Evolutionary conservation across 1,140 invertebrate species (phyloP).

Genomic region (Drosophila pseudoananassae): DNA sequence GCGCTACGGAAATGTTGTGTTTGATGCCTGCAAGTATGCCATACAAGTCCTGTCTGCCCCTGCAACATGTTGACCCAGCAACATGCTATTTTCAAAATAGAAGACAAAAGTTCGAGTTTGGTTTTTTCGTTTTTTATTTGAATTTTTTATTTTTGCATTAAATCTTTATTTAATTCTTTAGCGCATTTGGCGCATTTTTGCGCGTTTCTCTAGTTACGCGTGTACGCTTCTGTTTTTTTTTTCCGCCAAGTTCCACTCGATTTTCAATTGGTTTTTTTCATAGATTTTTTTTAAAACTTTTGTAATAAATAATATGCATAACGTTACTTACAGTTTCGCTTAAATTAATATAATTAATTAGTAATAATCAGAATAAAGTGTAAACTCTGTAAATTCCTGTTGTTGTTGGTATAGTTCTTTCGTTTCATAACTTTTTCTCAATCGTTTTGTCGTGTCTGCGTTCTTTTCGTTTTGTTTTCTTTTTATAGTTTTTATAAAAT

Average conservation of each 20-base stretch:
- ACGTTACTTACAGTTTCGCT: conserved; percentile 76
- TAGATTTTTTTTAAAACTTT: conserved; percentile 54
- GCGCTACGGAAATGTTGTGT: background rate
- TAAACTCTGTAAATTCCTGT: conserved; percentile 46
- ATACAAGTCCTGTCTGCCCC: background rate
- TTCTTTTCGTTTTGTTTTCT: conserved; percentile 43
- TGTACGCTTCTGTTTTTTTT: conserved; percentile 11
- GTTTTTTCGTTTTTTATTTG: conserved; percentile 43
- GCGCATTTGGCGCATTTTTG: conserved; percentile 8
- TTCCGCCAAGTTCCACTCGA: conserved; percentile 23
- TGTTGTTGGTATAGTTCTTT: conserved; percentile 26
- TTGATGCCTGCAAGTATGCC: conserved; percentile 29
- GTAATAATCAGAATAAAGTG: conserved; percentile 70
- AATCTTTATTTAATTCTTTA: conserved; percentile 73
- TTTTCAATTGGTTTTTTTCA: conserved; percentile 46
- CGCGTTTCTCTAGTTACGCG: conserved; percentile 18
- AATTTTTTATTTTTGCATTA: conserved; percentile 51
- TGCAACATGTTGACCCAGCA: conserved; percentile 9
- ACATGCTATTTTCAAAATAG: conserved; percentile 22
- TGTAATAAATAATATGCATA: conserved; percentile 72
- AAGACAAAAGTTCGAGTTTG: conserved; percentile 29
- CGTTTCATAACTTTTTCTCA: conserved; percentile 3
- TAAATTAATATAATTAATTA: conserved; percentile 71
- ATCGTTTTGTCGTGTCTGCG: conserved; percentile 16
- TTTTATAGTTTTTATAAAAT: conserved; percentile 77